These are phyloP conservation scores for Archilochus colubris DNA, from an alignment of 2,113 vertebrate species.

Conservation along the genomic window DNA sequence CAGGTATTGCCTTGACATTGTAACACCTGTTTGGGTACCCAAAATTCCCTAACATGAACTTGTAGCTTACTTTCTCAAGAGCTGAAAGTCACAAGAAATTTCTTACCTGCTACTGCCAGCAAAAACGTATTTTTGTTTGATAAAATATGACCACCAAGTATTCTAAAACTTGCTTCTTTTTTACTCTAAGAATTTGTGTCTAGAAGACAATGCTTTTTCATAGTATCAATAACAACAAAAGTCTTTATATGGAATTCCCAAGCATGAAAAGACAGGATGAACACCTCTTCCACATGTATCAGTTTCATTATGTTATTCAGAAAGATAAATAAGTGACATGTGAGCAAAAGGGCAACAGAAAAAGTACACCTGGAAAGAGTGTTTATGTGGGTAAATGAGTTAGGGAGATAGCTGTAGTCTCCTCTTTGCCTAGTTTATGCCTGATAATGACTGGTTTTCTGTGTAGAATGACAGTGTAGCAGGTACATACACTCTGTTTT, in stretches of 20 bases:
- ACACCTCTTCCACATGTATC: background rate
- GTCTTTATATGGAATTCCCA: background rate
- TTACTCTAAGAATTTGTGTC: background rate
- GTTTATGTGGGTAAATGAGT: background rate
- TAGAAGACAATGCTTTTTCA: background rate
- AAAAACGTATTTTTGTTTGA: background rate
- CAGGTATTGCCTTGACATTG: background rate
- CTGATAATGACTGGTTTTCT: background rate
- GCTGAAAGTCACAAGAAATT: background rate
- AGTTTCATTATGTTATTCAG: background rate
- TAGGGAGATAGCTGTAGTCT: background rate
- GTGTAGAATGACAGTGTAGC: rapidly evolving
- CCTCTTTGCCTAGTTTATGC: background rate
- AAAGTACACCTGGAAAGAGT: background rate
- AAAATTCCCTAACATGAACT: background rate
- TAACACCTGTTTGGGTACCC: background rate
- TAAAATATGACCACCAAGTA: background rate
- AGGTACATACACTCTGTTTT: background rate
- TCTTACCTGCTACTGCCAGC: background rate
- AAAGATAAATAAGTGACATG: background rate
- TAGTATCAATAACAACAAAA: background rate
- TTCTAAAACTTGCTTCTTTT: background rate
- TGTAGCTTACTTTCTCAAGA: background rate
- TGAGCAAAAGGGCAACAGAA: background rate
- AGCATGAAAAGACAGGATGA: background rate